Conservation (phyloP, 2,797 vertebrate species). For the Diplodus sargus region DNA sequence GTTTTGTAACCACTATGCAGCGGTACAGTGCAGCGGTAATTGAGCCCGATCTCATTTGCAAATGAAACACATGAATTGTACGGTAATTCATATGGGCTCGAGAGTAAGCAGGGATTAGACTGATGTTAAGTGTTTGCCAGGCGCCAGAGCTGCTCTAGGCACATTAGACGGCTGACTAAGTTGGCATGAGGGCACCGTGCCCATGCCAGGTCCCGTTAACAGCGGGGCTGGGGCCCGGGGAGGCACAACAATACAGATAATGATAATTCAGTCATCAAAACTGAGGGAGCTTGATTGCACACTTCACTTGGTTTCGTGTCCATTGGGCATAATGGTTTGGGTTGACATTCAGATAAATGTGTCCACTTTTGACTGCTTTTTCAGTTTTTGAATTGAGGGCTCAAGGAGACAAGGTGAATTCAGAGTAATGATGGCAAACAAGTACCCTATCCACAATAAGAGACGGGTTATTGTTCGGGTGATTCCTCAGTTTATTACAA, state of each 20-base stretch:
- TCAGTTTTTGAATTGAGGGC: neutral
- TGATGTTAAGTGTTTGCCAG: conserved; percentile 74
- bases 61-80: conserved; percentile 59
- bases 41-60: conserved; percentile 56
- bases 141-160: conserved; percentile 64
- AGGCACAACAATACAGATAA: conserved; percentile 64
- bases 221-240: conserved; percentile 32
- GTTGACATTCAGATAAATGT: conserved; percentile 21
- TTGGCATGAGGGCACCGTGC: conserved; percentile 59
- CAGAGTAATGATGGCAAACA: conserved; percentile 17
- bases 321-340: conserved; percentile 26
- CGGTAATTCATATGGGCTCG: conserved; percentile 56
- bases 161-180: conserved; percentile 74
- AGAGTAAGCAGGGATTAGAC: conserved; percentile 64
- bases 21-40: conserved; percentile 4
- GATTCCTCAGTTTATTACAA: conserved; percentile 29
- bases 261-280: conserved; percentile 62
- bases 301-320: conserved; percentile 51
- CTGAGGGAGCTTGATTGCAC: conserved; percentile 51
- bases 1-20: conserved; percentile 17
- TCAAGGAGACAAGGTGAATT: conserved; percentile 39
- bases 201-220: conserved; percentile 57
- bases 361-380: conserved; percentile 22
- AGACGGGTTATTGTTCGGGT: conserved; percentile 19
- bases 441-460: neutral